Evolutionary conservation across 2,113 vertebrate species (phyloP), one percentile per base, ranked within the genome.

Genomic region (Kryptolebias marmoratus): DNA sequence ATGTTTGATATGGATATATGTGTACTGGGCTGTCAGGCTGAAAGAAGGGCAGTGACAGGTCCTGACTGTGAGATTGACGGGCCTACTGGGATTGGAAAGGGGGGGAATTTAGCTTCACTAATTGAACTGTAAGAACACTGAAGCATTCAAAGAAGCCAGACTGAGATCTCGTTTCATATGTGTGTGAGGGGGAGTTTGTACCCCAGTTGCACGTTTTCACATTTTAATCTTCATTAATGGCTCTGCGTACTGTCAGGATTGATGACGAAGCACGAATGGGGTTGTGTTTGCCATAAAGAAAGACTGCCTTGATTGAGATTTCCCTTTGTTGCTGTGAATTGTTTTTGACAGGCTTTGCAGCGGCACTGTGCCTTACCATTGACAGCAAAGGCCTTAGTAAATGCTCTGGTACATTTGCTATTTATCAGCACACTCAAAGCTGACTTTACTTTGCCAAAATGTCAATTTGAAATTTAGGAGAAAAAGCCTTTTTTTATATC

Each of bases 61-160:
- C 79, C 84, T 84, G 81, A 80, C 82, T 73, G 72, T 42, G 65
- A 85, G 90, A 93, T 77, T 90, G 92, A 88, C 87, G 79, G 72
- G 71, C 84, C 79, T 31, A 55, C 78, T 80, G 87, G 82, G 88
- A 92, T 69, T 80, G 80, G 70, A 77, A 77, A 60, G 77, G 63
- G 82, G 71, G 80, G 87, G 82, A 81, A 91, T 84, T 80, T 78
- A 80, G 85, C 71, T 82, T 53, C 72, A 63, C 83, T 93, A 92
- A 92, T 91, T 93, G 85, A 93, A 87, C 80, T 69, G 73, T 71
- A 73, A 74, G 68, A 85, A 83, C 82, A 84, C 53, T 68, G 78
- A 65, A 85, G 66, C 81, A 85, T 87, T 82, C 31, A 84, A 85
- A 85, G 69, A 59, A 83, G 67, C 28, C 42, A 44, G 59, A 30